Evolutionary conservation across 2,797 vertebrate species (phyloP), one percentile per base, ranked within the genome.

Genomic region (Dendrocincla tyrannina): DNA sequence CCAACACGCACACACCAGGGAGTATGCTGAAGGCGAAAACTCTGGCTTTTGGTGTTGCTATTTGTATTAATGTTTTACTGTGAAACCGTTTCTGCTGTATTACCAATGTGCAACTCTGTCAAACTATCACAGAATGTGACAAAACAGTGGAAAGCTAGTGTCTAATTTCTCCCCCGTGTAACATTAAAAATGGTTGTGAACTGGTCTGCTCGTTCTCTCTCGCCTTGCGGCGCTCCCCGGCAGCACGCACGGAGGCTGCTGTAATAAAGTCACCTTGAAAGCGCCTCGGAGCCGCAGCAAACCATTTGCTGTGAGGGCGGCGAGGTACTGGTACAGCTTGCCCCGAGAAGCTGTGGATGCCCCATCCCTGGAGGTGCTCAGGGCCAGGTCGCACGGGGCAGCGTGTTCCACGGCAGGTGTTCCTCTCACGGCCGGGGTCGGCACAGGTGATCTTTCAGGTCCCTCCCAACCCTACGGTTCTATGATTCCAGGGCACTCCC

Each of bases 241-340:
- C 77, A 33, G 4, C 5, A 5, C 0, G 2, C 3, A 2, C 5
- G 8, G 5, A 22, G 13, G 6, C 3, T 47, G 49, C 44, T 28
- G 35, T 15, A 63, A 20, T 24, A 23, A 33, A 42, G 8, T 9
- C 20, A 24, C 27, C 24, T 1, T 35, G 8, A 33, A 52, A 78
- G 44, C 3, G 1, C 37, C 30, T n/a, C 44, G 7, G 22, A 72
- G 23, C 37, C 6, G 23, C 4, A 35, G 23, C 6, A 55, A 11
- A 11, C 20, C 0, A 20, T 42, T 47, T 20, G 2, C 67, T 4
- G 33, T 7, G 59, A 20, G 33, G 22, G 18, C 12, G 33, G 22
- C 19, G 32, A 73, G 39, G 53, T 33, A 28, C 25, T 35, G 22
- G 17, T 23, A 14, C 15, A 9, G 44, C 22, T 0, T 53, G 35